phyloP scores from a whole-genome alignment of 2,113 vertebrate genomes.

The Brachirus orientalis region DNA sequence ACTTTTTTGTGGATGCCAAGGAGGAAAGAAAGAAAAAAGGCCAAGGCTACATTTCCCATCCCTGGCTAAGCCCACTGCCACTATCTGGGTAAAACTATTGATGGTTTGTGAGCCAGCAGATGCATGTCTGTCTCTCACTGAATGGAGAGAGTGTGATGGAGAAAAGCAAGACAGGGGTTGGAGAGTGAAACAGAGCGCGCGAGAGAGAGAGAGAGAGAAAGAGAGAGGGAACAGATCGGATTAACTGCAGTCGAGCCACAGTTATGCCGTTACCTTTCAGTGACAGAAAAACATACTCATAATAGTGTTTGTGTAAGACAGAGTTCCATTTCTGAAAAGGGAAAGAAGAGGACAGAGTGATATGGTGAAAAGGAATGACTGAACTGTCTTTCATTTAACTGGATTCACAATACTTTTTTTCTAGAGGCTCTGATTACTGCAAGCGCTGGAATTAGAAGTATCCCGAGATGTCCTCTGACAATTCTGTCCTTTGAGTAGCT shows the following conservation, averaged over 20 bases:
- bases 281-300: constrained; percentile 15
- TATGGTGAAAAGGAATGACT: constrained; percentile 52
- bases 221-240: constrained; percentile 66
- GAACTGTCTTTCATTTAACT: constrained; percentile 66
- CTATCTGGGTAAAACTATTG: constrained; percentile 79
- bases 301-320: constrained; percentile 29
- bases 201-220: constrained; percentile 60
- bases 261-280: constrained; percentile 72
- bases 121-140: constrained; percentile 62
- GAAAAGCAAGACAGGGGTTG: constrained; percentile 44
- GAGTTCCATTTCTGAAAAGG: constrained; percentile 34
- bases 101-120: constrained; percentile 65
- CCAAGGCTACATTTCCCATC: constrained; percentile 68
- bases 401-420: constrained; percentile 42
- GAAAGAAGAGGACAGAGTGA: constrained; percentile 6
- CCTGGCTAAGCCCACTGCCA: constrained; percentile 67
- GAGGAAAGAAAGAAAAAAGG: constrained; percentile 37
- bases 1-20: constrained; percentile 44
- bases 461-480: constrained; percentile 68
- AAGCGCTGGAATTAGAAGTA: constrained; percentile 65
- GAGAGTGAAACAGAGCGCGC: too few relatives aligned
- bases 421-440: constrained; percentile 51
- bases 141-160: constrained; percentile 58
- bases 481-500: constrained; percentile 72
- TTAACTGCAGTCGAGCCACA: constrained; percentile 55